Base-by-base conservation (phyloP, 2,113 vertebrate species). In the Epinephelus lanceolatus region DNA sequence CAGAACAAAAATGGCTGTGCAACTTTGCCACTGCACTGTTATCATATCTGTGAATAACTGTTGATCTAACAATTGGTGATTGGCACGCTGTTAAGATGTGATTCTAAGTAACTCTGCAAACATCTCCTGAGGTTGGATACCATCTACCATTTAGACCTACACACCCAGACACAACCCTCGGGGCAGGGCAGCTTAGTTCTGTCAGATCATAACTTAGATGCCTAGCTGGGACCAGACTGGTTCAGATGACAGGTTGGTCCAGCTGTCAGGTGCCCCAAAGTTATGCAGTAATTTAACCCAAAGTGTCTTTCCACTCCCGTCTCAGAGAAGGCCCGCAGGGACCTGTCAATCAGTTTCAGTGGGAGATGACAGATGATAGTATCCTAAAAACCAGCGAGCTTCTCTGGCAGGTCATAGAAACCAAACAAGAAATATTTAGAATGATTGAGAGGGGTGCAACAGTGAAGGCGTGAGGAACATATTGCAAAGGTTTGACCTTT, bases 191-290 rank as follows among this genome's bases (percentile, higher is more conserved):
- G 53, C 25, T 52, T 23, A 18, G 13, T 17, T 62, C 33, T 76
- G 18, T 42, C 42, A 81, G 85, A 83, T 90, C 78, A 63, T 75
- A 85, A 15, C 33, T 87, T 14, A 78, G 80, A 86, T 52, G 42
- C 14, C 60, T 7, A 13, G 27, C 53, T 75, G 17, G 1, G 71
- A 81, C 37, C 33, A 30, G 71, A 73, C 71, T 68, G 25, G 27
- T 42, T n/a, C 59, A 63, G 42, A 12, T 74, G 66, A 59, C 83
- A 68, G 71, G 75, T 81, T 33, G 3, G 19, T 52, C 37, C 9
- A 23, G 45, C 42, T 81, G 18, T 27, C 14, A 21, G 47, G 19
- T 81, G 69, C 19, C 74, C 23, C 15, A n/a, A 7, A 73, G 78
- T 74, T 59, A 73, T 67, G 71, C 8, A 80, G 30, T 11, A 59